Percentiles rank a stretch among this genome's conserved stretches.
These are phyloP conservation scores for Homalodisca vitripennis DNA, from an alignment of 1,140 invertebrate genomes.

Conservation along the genomic window DNA sequence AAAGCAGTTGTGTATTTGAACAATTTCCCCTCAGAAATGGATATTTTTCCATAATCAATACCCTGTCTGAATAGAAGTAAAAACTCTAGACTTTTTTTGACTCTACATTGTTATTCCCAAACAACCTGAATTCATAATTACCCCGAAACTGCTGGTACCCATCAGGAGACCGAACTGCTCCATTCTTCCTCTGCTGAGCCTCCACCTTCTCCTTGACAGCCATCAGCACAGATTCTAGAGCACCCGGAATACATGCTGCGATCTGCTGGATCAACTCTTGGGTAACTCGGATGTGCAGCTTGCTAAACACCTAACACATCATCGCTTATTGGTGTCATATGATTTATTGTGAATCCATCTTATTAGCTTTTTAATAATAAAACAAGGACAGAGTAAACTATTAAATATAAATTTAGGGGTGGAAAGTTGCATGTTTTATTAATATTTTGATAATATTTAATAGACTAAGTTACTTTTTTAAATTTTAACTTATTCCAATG, in stretches of 20 bases:
- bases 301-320: slow-evolving; percentile 29
- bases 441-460: too few relatives aligned
- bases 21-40: not conserved
- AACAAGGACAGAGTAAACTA: too few relatives aligned
- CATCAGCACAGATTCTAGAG: slow-evolving; percentile 22
- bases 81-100: not conserved
- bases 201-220: slow-evolving; percentile 26
- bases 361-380: too few relatives aligned
- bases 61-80: not conserved
- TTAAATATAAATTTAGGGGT: too few relatives aligned
- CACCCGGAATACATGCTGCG: not conserved
- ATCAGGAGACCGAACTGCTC: not conserved
- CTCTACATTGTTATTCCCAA: not conserved
- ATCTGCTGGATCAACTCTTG: slow-evolving; percentile 16
- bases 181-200: slow-evolving; percentile 3
- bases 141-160: not conserved
- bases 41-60: not conserved
- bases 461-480: too few relatives aligned
- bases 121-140: slow-evolving; percentile 6
- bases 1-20: too few relatives aligned
- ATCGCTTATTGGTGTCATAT: too few relatives aligned
- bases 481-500: too few relatives aligned
- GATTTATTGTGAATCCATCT: too few relatives aligned
- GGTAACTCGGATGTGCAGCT: slow-evolving; percentile 12
- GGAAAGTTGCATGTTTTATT: too few relatives aligned